Evolutionary conservation across 2,888 invertebrate species (phyloP).

Genomic region (Penaeus monodon): DNA sequence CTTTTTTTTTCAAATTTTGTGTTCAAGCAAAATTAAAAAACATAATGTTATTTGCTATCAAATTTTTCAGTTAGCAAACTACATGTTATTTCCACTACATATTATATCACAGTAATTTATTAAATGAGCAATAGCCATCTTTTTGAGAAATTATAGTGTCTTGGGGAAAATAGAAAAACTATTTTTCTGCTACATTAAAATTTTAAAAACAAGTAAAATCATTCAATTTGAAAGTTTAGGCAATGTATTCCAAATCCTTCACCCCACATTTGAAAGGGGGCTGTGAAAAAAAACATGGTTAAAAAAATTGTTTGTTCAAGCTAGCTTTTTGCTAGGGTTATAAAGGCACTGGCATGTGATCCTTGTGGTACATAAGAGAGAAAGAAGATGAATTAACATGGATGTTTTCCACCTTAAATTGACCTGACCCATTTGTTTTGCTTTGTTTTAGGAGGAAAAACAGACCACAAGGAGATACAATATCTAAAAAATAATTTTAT

Average conservation of each 20-base stretch:
- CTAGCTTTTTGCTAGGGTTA: constrained; percentile 43
- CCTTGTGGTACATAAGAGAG: constrained; percentile 17
- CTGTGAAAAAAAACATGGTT: constrained; percentile 26
- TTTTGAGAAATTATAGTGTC: constrained; percentile 23
- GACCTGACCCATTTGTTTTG: too few relatives aligned
- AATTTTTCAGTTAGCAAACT: constrained; percentile 14
- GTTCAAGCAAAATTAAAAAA: background rate
- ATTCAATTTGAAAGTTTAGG: too few relatives aligned
- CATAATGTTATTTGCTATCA: background rate
- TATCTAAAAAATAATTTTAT: too few relatives aligned
- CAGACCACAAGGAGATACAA: too few relatives aligned
- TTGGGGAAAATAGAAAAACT: too few relatives aligned
- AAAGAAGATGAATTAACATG: too few relatives aligned
- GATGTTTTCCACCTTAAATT: too few relatives aligned
- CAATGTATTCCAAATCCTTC: constrained; percentile 34
- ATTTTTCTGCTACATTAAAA: too few relatives aligned
- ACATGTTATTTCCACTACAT: constrained; percentile 9
- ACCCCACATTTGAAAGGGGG: constrained; percentile 40
- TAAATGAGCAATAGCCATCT: constrained; percentile 1
- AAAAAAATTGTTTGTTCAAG: constrained; percentile 49
- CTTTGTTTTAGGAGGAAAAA: too few relatives aligned
- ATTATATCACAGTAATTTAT: constrained; percentile 32
- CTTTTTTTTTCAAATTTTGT: background rate
- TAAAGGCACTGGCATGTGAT: constrained; percentile 54
- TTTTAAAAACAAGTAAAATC: too few relatives aligned